These are phyloP conservation scores for Sturnus vulgaris DNA, from an alignment of 2,113 vertebrate genomes.

Conservation along the genomic window DNA sequence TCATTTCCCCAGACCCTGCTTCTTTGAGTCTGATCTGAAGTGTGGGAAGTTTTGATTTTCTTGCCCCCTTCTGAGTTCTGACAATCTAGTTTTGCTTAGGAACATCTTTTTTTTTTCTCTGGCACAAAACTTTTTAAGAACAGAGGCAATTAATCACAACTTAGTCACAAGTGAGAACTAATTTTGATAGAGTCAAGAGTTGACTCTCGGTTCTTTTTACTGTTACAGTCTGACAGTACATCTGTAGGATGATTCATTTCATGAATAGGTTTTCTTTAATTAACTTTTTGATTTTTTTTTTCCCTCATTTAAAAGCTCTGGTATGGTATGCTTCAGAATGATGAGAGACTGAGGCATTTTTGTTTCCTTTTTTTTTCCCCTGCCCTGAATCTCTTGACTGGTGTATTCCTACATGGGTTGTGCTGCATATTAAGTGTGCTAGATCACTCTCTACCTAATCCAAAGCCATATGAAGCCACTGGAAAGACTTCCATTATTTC, in stretches of 20 bases:
- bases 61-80: not conserved
- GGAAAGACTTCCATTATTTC: not conserved
- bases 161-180: not conserved
- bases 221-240: not conserved
- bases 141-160: not conserved
- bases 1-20: not conserved
- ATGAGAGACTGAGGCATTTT: not conserved
- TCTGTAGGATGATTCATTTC: not conserved
- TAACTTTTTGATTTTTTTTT: not conserved
- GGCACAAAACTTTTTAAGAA: not conserved
- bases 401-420: not conserved
- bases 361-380: not conserved
- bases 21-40: not conserved
- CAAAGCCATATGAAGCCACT: not conserved
- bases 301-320: not conserved
- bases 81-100: not conserved
- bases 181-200: not conserved
- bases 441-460: not conserved
- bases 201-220: not conserved
- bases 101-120: not conserved
- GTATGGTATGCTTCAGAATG: not conserved
- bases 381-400: not conserved
- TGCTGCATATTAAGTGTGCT: not conserved
- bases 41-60: not conserved
- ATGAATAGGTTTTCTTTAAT: not conserved